phyloP scores from a whole-genome alignment of 2,797 vertebrate genomes.

The Myoxocephalus aenaeus region DNA sequence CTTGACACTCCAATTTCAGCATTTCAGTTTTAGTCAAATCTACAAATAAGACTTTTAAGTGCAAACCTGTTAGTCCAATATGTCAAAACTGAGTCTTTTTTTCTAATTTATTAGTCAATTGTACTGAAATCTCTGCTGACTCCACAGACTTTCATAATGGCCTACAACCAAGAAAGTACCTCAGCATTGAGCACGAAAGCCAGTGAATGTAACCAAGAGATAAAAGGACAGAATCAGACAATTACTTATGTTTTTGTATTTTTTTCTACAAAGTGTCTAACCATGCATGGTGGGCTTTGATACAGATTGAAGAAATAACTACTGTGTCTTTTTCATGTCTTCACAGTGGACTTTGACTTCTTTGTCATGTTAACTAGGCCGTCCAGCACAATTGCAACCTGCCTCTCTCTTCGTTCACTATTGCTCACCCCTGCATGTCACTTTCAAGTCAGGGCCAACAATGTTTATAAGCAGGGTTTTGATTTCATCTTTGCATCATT shows the following conservation, averaged over 20 bases:
- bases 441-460: neutral
- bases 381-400: neutral
- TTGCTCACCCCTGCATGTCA: constrained; percentile 25
- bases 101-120: neutral
- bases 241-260: neutral
- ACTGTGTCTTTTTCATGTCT: constrained; percentile 6
- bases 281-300: constrained; percentile 39
- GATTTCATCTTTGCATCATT: neutral
- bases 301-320: constrained; percentile 21
- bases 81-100: neutral
- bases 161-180: neutral
- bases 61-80: neutral
- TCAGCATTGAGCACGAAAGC: neutral
- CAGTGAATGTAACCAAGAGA: neutral
- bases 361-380: constrained; percentile 37
- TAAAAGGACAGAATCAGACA: constrained; percentile 7
- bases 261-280: constrained; percentile 21
- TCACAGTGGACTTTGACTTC: constrained; percentile 26
- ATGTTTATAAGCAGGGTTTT: neutral
- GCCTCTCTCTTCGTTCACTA: constrained; percentile 8
- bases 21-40: neutral
- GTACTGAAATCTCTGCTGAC: neutral
- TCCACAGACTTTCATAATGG: neutral
- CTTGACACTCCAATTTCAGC: neutral
- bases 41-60: neutral